Evolutionary conservation across 1,140 invertebrate genomes (phyloP), one percentile per base, ranked within the genome.

Genomic region (Leptonema lineaticorne): DNA sequence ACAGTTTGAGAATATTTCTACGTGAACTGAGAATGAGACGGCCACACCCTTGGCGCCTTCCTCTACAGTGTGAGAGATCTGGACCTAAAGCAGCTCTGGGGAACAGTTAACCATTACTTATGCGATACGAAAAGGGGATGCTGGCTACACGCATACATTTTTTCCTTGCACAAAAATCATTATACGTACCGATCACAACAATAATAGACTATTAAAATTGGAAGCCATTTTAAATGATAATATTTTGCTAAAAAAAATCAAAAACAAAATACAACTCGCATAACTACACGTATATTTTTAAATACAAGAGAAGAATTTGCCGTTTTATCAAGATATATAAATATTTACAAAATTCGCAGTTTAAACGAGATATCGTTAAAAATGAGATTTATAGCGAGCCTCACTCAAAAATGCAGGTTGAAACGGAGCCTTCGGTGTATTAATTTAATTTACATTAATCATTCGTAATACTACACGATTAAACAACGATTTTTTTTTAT

Each of bases 41-140:
- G 70, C 53, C 60, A 53, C 67, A 68, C 66, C 67, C 50, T 46
- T 68, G 70, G 70, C 70, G 63, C 46, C 63, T 69, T 72, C 70
- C 37, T 60, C 67, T 29, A 30, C 45, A 64, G 16, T 50, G 22
- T 5, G 22, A 53, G 50, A 22, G 45, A 18, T 29, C 45, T 28
- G 7, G 22, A 28, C 11, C 9, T 46, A 50, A 64, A 28, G 45
- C 29, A 11, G 26, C 45, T 50, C 45, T 46, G n/a, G 62, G 62
- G 62, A 64, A 33, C 62, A 50, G 45, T 64, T 64, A 30, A 30
- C 62, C 62, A 64, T 64, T 64, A 64, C 62, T 62, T 62, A 62
- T 62, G 59, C 8, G 59, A 26, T 62, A 26, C 41, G 29, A 22
- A 14, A 7, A 48, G 11, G 62, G 33, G 62, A 50, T 50, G 62